Evolutionary conservation across 2,113 vertebrate genomes (phyloP).

Genomic region (Macquaria australasica): DNA sequence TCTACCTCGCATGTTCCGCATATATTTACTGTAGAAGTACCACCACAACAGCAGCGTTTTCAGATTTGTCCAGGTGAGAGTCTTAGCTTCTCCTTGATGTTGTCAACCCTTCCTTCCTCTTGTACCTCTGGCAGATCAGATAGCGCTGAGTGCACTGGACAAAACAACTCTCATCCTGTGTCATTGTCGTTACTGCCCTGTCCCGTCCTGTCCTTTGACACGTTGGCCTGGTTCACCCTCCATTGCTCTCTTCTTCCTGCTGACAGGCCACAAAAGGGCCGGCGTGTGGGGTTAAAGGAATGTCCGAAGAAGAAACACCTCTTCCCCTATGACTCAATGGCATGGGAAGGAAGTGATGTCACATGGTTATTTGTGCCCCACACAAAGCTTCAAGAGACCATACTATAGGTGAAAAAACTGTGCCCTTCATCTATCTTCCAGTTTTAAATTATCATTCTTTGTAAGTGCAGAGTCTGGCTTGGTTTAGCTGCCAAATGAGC

Average conservation of each 20-base stretch:
- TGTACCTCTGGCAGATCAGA: constrained; percentile 53
- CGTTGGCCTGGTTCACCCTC: neutral
- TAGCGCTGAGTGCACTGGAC: constrained; percentile 39
- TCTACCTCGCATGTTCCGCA: neutral
- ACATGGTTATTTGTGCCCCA: neutral
- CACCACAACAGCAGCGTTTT: neutral
- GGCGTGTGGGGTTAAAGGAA: constrained; percentile 25
- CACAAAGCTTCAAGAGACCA: neutral
- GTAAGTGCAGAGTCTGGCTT: neutral
- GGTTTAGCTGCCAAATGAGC: neutral
- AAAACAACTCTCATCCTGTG: constrained; percentile 64
- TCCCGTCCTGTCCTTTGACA: constrained; percentile 47
- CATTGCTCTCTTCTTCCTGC: constrained; percentile 37
- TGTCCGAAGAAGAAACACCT: constrained; percentile 26
- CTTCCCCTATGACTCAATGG: constrained; percentile 22
- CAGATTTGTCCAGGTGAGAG: constrained; percentile 25
- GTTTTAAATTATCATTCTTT: neutral
- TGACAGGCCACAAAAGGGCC: constrained; percentile 36
- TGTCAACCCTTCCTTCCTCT: constrained; percentile 56
- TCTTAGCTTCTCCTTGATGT: neutral
- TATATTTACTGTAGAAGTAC: neutral
- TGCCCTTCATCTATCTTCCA: neutral
- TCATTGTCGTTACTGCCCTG: constrained; percentile 42
- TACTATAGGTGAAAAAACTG: neutral
- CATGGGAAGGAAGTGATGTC: constrained; percentile 39